Evolutionary conservation across 2,113 vertebrate genomes (phyloP), one percentile per base, ranked within the genome.

Genomic region (Fukomys damarensis): DNA sequence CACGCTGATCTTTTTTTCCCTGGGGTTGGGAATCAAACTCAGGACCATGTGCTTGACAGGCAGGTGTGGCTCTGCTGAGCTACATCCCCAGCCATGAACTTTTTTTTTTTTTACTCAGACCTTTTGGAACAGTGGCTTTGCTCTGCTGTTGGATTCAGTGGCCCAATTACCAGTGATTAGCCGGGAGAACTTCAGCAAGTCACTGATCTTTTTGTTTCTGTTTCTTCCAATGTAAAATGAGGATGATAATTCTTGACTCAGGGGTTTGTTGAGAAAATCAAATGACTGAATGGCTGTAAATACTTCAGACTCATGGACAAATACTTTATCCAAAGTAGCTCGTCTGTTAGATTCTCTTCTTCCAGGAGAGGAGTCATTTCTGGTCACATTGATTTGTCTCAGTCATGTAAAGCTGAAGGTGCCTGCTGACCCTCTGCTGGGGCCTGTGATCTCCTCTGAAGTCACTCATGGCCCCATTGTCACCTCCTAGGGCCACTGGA

Each of bases 211-310:
- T 93, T n/a, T 26, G 10, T 61, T 93, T 77, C 56, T 59, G 66
- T 92, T 93, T 81, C 76, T 87, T 89, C 68, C 54, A 13, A 1
- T 61, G 43, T 54, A 65, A 89, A 92, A 56, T 32, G 76, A 89
- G 35, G 43, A 83, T 74, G 41, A 65, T 74, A 56, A 19, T 63
- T 43, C 58, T 85, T 52, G 17, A 81, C 59, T 94, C 14, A 26
- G 56, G 59, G 49, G 49, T 70, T 92, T 58, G 16, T 70, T 90
- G 76, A 86, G 82, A 86, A 41, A 59, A 82, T 90, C 58, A 70
- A 54, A 83, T 66, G 86, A 88, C 43, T 92, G 70, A 87, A 90
- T 38, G 63, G 32, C 46, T 86, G 38, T 32, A 96, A 77, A 91
- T 43, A 61, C n/a, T 92, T n/a, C n/a, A 95, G 66, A 59, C 43